phyloP scores from a whole-genome alignment of 2,888 invertebrate genomes.

The Aphodius sticticus region DNA sequence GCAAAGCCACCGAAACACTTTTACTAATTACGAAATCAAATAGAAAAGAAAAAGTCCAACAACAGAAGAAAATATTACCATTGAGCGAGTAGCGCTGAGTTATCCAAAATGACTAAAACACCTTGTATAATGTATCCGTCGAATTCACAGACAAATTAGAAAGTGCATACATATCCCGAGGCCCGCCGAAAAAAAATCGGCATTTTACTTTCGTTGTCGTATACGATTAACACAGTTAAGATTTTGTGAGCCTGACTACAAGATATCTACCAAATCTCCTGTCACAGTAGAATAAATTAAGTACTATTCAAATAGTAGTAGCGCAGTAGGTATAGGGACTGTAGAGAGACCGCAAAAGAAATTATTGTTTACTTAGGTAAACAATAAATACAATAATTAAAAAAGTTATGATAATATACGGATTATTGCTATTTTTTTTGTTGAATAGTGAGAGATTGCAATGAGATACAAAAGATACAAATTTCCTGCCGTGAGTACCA shows the following conservation, averaged over 20 bases:
- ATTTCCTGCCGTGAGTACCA: background rate
- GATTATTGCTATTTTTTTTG: background rate
- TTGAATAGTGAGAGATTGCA: background rate
- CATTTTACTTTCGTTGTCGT: slow-evolving; percentile 10
- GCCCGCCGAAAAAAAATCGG: slow-evolving; percentile 10
- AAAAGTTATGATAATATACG: background rate
- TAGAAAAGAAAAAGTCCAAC: background rate
- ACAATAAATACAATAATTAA: background rate
- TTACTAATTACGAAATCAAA: background rate
- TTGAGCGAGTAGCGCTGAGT: background rate
- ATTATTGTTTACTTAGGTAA: background rate
- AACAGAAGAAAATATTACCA: background rate
- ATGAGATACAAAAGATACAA: background rate
- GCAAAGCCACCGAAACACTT: background rate
- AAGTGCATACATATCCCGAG: background rate
- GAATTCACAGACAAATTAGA: slow-evolving; percentile 4
- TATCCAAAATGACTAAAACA: background rate
- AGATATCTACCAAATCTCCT: background rate
- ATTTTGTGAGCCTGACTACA: background rate
- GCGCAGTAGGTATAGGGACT: too few relatives aligned
- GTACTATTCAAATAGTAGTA: background rate
- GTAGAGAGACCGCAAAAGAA: background rate
- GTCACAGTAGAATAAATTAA: background rate
- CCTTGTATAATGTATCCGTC: background rate
- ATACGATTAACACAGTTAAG: slow-evolving; percentile 4